Evolutionary conservation across 2,888 invertebrate genomes (phyloP).

Genomic region (Exocentrus adspersus): DNA sequence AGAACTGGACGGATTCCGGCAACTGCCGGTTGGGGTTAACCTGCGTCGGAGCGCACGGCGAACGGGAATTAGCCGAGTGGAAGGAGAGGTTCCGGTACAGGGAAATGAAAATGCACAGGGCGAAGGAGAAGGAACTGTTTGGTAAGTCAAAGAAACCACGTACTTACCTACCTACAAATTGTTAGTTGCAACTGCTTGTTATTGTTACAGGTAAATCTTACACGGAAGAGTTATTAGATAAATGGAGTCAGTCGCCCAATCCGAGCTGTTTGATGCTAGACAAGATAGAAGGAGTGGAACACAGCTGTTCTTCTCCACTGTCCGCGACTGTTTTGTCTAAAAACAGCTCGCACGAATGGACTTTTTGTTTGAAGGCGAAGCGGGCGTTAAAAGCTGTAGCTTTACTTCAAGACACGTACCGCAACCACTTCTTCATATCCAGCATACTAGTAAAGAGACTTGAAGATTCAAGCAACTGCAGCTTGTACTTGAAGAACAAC

Average conservation of each 20-base stretch:
- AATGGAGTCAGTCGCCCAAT: slow-evolving; percentile 70
- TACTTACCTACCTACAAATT: no score
- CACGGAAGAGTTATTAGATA: slow-evolving; percentile 74
- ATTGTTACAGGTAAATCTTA: slow-evolving; percentile 59
- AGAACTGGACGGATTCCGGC: slow-evolving; percentile 67
- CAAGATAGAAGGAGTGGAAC: slow-evolving; percentile 69
- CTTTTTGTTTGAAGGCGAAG: slow-evolving; percentile 68
- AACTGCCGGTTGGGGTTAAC: slow-evolving; percentile 75
- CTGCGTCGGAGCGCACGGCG: slow-evolving; percentile 80
- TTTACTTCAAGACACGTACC: slow-evolving; percentile 75
- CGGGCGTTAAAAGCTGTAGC: slow-evolving; percentile 71
- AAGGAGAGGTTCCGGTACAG: slow-evolving; percentile 76
- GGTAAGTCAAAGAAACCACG: slow-evolving; percentile 61
- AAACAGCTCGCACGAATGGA: slow-evolving; percentile 71
- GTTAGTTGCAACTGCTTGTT: no score
- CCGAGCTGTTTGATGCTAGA: slow-evolving; percentile 73
- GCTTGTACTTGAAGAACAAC: slow-evolving; percentile 57
- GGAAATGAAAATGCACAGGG: slow-evolving; percentile 70
- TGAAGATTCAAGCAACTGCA: no score
- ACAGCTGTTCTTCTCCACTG: slow-evolving; percentile 69
- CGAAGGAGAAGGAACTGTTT: slow-evolving; percentile 75
- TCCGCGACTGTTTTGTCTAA: slow-evolving; percentile 72
- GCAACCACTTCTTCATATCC: slow-evolving; percentile 73
- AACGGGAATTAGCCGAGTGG: slow-evolving; percentile 79
- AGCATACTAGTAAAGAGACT: slow-evolving; percentile 61